Evolutionary conservation across 1,140 invertebrate genomes (phyloP), one percentile per base, ranked within the genome.

Genomic region (Drosophila navojoa): DNA sequence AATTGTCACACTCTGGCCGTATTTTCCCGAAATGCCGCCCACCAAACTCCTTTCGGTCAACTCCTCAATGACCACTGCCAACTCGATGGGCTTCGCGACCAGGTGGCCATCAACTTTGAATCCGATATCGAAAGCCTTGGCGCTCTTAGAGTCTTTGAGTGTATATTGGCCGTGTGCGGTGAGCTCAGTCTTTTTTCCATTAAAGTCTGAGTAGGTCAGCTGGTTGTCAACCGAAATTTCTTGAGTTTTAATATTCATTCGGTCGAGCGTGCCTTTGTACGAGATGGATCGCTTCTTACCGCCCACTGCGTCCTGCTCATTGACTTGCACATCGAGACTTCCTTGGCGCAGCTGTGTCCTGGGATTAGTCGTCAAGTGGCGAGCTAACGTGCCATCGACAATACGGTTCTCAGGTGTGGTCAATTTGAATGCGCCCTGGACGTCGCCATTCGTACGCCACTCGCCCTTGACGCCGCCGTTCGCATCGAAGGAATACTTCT

Each of bases 401-500:
- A 71, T 45, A 9, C 67, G 71, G 10, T 84, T 86, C 16, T 79
- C 57, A 0, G 82, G 77, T 38, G 60, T 47, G 9, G 35, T 93
- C 74, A 47, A 91, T 92, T 50, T 53, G 49, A 91, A 91, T 0
- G 35, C 60, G 1, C 77, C 91, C 47, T 77, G 77, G 84, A 81
- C 77, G 93, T 42, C 94, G 91, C 44, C 94, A 77, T 68, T 93
- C 92, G 3, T 93, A 0, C 58, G 94, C 93, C 15, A 91, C 9
- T 93, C 59, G 4, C 94, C 94, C 27, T 93, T 85, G 0, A 90
- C 53, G 3, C 75, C 89, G 0, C 90, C 93, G 69, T 94, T 94
- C 0, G 92, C 89, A 40, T 95, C 94, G 0, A 94, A 69, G 49
- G 93, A 90, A 2, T 94, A 62, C 61, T 93, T 94, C 7, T 94